phyloP scores from a whole-genome alignment of 92 coral and sea anemone genomes.

The Porites rus region DNA sequence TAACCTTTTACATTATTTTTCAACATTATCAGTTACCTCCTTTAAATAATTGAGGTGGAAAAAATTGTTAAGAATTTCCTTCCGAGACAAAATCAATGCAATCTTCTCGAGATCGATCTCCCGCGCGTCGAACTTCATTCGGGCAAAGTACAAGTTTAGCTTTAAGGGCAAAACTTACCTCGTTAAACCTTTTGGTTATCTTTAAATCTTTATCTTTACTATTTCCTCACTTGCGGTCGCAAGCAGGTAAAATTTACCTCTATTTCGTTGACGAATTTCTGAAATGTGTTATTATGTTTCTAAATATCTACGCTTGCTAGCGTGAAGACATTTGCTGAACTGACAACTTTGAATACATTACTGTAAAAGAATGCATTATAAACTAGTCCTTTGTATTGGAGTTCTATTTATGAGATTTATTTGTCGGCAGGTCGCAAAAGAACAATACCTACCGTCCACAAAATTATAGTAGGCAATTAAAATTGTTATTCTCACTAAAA shows the following conservation, averaged over 20 bases:
- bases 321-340: constrained; percentile 1
- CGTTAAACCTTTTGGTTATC: no score
- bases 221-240: neutral
- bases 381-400: constrained; percentile 1
- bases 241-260: neutral
- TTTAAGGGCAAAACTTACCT: neutral
- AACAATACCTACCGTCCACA: constrained; percentile 34
- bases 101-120: neutral
- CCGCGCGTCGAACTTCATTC: neutral
- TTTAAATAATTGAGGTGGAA: neutral
- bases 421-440: neutral
- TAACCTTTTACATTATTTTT: no score
- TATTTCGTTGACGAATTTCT: neutral
- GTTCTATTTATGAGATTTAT: constrained; percentile 1
- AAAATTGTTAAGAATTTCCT: neutral
- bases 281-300: neutral
- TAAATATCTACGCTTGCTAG: constrained; percentile 10
- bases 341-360: constrained; percentile 26
- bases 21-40: neutral
- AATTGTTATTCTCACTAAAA: neutral
- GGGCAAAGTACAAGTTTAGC: neutral
- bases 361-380: constrained; percentile 7
- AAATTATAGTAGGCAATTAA: neutral
- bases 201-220: neutral
- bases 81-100: neutral